Percentiles rank a stretch among this genome's conserved stretches.
phyloP scores from a whole-genome alignment of 2,888 invertebrate species.

The Nephrotoma flavescens region DNA sequence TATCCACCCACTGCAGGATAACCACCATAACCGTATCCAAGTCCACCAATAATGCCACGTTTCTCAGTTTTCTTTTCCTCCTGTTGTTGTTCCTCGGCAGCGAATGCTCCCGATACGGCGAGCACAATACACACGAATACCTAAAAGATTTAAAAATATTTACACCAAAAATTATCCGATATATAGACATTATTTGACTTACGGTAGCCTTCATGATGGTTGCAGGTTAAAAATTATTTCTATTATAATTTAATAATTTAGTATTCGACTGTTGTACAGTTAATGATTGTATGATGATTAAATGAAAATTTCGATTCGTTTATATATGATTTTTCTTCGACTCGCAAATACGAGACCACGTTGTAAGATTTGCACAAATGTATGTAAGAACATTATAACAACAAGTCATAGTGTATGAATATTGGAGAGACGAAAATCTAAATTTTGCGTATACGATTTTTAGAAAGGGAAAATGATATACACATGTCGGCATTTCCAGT shows the following conservation, averaged over 20 bases:
- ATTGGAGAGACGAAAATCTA: too few species aligned
- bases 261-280: background rate
- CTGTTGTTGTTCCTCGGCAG: background rate
- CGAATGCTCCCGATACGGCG: background rate
- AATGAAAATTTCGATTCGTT: background rate
- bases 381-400: too few species aligned
- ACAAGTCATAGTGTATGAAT: too few species aligned
- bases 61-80: constrained; percentile 4
- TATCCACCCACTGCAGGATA: background rate
- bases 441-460: too few species aligned
- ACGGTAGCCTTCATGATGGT: background rate
- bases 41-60: constrained; percentile 1
- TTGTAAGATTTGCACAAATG: too few species aligned
- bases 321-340: too few species aligned
- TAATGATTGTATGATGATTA: background rate
- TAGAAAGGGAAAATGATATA: too few species aligned
- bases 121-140: background rate
- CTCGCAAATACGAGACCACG: too few species aligned
- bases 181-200: background rate
- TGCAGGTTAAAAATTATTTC: background rate
- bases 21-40: constrained; percentile 3
- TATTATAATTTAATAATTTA: background rate
- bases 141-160: background rate
- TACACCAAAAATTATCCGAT: background rate
- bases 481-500: background rate